A percentile compares a stretch with the other conserved stretches of the same genome.
These are phyloP conservation scores for Balanococcus diminutus DNA, from an alignment of 2,888 invertebrate genomes.

Conservation along the genomic window DNA sequence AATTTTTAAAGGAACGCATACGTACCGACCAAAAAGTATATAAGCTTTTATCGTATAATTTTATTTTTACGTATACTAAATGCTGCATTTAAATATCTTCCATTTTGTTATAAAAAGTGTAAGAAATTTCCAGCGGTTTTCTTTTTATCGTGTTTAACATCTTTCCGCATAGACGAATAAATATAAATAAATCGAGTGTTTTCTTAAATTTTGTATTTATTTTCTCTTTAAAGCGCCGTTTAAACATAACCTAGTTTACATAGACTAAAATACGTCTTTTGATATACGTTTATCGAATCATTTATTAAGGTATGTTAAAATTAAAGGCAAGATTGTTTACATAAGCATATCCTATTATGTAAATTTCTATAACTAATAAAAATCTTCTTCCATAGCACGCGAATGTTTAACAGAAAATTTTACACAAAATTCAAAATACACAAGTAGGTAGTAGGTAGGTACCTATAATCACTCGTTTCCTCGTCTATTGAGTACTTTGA, in stretches of 20 bases:
- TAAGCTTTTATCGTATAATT: background rate
- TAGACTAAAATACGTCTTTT: background rate
- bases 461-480: background rate
- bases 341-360: slow-evolving; percentile 13
- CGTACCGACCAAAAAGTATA: background rate
- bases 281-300: slow-evolving; percentile 9
- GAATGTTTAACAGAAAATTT: background rate
- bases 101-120: background rate
- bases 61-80: background rate
- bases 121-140: background rate
- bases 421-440: background rate
- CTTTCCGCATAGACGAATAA: background rate
- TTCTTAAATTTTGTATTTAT: background rate
- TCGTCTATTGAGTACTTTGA: no score
- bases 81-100: slow-evolving; percentile 2
- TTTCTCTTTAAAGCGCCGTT: background rate
- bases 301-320: background rate
- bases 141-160: background rate
- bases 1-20: background rate
- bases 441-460: background rate
- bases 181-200: background rate
- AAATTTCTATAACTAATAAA: background rate
- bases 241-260: slow-evolving; percentile 4
- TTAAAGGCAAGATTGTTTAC: background rate
- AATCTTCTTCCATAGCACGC: background rate